Evolutionary conservation across 2,113 vertebrate species (phyloP), one percentile per base, ranked within the genome.

Genomic region (Microcebus tavaratra): DNA sequence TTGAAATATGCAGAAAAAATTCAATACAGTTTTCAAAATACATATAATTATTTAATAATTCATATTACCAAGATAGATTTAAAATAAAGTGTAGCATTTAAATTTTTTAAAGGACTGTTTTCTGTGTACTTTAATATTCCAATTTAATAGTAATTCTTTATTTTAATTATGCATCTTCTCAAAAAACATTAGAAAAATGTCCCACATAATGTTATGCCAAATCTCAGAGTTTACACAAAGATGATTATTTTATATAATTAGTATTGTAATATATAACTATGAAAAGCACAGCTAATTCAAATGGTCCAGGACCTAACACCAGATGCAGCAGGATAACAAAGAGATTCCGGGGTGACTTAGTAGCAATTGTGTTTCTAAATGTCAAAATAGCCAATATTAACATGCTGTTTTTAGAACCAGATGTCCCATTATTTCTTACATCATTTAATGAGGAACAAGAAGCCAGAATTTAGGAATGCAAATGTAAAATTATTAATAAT

Each of bases 121-220:
- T 94, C 15, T 76, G 12, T 86, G 25, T 5, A 13, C 90, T 9
- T 75, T 94, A 84, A 55, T 89, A 82, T 76, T 92, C 21, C 48
- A 8, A 7, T 48, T 89, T 42, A 61, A 84, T 50, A 90, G 34
- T 61, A 91, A 67, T 59, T 89, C 13, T 70, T 86, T 67, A 27
- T 90, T 88, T 29, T 72, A 90, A 90, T 88, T 92, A 83, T 70
- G 13, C 14, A 48, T 59, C 23, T 17, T 80, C 31, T 90, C 75
- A 82, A 88, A 96, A 67, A 34, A 70, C 67, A n/a, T 95, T 97
- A 53, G 29, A 75, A 83, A 45, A 13, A 67, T 87, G 23, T n/a
- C 29, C 20, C 4, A 36, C 17, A 79, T 73, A 84, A 90, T 48
- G 4, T 83, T 76, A 80, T 50, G 53, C n/a, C 70, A 95, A 80